Evolutionary conservation across 2,113 vertebrate species (phyloP), one percentile per base, ranked within the genome.

Genomic region (Gulo gulo): DNA sequence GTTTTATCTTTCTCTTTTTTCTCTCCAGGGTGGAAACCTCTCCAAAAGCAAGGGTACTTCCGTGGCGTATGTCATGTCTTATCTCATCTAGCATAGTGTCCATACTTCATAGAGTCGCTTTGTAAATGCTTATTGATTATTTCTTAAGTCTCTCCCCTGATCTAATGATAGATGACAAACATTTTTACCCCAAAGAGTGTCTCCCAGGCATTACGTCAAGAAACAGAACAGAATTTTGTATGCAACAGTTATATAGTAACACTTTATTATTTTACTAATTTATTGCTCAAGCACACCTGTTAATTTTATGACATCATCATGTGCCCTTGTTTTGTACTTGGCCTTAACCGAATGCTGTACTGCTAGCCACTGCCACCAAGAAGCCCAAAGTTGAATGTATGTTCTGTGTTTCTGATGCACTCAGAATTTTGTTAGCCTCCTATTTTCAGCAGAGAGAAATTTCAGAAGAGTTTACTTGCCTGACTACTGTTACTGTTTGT

Each of bases 351-450:
- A 47, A 71, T 18, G 14, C 47, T 39, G 29, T 24, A 12, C 13
- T 2, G 9, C 59, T 7, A 6, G 42, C 16, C 6, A 4, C 63
- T 36, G 34, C 23, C 36, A 0, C 0, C 23, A 39, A 31, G 57
- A 61, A 85, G 78, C 55, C 34, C 65, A 36, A 26, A 74, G 45
- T 47, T 73, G 20, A 31, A n/a, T 8, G 4, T 36, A 18, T 23
- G n/a, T 83, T 88, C 80, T 42, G 42, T 73, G 6, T 83, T 50
- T 23, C 6, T 79, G 24, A 20, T 21, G 31, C 57, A 9, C 26
- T 73, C 50, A 20, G 67, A 4, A 50, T 67, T 95, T 42, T 57
- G 21, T 47, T 86, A 55, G 26, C 21, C 52, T 85, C 69, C 74
- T 91, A 0, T 69, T 91, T 71, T 91, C 36, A 78, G 39, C 82